Percentiles rank a stretch among this genome's conserved stretches.
phyloP scores from a whole-genome alignment of 1,140 invertebrate species.

The Drosophila yakuba region DNA sequence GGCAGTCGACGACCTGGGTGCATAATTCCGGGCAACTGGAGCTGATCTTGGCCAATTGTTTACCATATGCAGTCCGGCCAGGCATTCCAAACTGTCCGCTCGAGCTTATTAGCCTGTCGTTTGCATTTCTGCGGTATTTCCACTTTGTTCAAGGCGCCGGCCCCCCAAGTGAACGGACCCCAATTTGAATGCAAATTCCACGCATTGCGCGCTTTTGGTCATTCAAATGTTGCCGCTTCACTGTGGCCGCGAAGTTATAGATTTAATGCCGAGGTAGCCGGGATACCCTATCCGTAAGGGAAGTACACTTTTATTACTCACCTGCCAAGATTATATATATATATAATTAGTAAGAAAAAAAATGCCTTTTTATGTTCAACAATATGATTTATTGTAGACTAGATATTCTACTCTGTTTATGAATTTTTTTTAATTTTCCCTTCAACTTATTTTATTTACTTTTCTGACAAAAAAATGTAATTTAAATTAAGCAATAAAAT shows the following conservation, averaged over 20 bases:
- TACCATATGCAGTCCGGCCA: constrained; percentile 73
- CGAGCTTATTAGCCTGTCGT: constrained; percentile 81
- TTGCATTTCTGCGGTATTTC: constrained; percentile 78
- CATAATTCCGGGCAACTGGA: constrained; percentile 61
- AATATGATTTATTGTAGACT: no score
- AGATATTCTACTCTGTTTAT: no score
- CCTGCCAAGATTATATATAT: not conserved
- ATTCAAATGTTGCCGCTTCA: constrained; percentile 68
- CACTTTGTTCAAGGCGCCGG: constrained; percentile 43
- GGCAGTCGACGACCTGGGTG: constrained; percentile 33
- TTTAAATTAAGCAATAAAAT: no score
- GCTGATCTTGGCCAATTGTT: constrained; percentile 61
- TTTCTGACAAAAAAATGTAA: no score
- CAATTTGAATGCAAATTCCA: constrained; percentile 80
- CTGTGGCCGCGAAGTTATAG: not conserved
- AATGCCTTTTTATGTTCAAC: no score
- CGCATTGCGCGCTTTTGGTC: constrained; percentile 64
- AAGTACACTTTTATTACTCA: no score
- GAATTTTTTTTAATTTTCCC: no score
- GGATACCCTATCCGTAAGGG: not conserved
- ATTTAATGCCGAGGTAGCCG: not conserved
- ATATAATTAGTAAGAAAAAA: not conserved
- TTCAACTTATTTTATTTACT: no score
- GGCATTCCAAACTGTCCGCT: constrained; percentile 75
- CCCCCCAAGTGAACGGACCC: constrained; percentile 11